Base-by-base conservation (phyloP, 2,113 vertebrate genomes). In the Daboia siamensis region DNA sequence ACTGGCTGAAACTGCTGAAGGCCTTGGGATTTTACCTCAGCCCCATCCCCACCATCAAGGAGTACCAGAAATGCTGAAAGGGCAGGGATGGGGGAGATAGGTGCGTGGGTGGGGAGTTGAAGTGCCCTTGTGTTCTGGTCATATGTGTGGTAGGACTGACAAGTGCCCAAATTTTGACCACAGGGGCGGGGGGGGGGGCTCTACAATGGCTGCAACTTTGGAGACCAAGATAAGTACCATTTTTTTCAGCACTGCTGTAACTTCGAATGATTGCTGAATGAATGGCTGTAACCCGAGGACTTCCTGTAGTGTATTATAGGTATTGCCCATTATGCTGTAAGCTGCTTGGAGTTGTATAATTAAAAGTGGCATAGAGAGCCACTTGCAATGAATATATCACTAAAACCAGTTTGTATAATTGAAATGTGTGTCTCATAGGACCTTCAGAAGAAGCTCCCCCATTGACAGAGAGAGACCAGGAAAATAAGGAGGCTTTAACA, bases 391-490 rank as follows among this genome's bases (percentile, higher is more conserved):
- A 21, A 80, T 44, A 39, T 69, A 44, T 44, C 33, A 74, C 33
- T 74, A 44, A 80, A 44, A 52, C 33, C 51, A 55, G 12, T 64
- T 17, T 39, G 3, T 56, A n/a, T 51, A 33, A 86, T 87, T 92
- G 88, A 93, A 0, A 4, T 92, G 0, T 8, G 90, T 95, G 95
- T 24, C 96, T 92, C 93, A 89, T 94, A 98, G 98, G 97, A 90
- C 90, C 95, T 95, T 94, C 96, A 95, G 97, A 96, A 86, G 96
- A 96, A 59, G 85, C 2, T 11, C 21, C 95, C 87, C 94, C 94
- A 57, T 69, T 80, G 3, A 1, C 26, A 93, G 95, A 94, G 90
- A 86, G 94, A 93, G 96, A 95, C 23, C 94, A 95, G 92, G 94
- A 39, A 85, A 93, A 96, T 57, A 95, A 96, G n/a, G 94, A 96